Percentiles rank a stretch among this genome's conserved stretches.
Evolutionary conservation across 2,888 invertebrate genomes (phyloP).

Genomic region (Luffia ferchaultella): DNA sequence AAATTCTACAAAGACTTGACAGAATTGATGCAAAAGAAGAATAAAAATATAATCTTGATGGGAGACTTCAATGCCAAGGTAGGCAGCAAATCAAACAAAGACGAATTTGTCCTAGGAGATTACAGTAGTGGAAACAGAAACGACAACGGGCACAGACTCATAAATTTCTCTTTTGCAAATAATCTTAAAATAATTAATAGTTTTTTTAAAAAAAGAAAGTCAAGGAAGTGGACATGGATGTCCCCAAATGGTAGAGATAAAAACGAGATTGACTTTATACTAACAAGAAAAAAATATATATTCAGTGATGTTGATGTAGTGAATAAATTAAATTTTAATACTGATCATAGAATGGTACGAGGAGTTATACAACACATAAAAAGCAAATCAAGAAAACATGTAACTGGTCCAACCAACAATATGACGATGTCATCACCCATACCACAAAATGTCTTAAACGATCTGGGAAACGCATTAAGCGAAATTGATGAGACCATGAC

Average conservation of each 20-base stretch:
- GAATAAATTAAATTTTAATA: not conserved
- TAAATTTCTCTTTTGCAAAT: slow-evolving; percentile 1
- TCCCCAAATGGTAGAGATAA: not conserved
- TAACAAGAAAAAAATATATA: not conserved
- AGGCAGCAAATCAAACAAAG: slow-evolving; percentile 1
- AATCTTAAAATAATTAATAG: slow-evolving; percentile 6
- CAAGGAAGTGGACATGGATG: not conserved
- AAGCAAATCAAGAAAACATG: not conserved
- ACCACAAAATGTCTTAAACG: not conserved
- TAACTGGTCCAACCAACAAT: not conserved
- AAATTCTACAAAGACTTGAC: not conserved
- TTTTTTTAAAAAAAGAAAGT: slow-evolving; percentile 3
- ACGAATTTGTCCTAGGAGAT: slow-evolving; percentile 4
- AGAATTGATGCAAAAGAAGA: not conserved
- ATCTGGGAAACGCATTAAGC: not conserved
- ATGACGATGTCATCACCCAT: not conserved
- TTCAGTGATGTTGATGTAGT: not conserved
- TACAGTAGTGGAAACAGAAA: slow-evolving; percentile 2
- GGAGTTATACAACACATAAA: not conserved
- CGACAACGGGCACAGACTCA: slow-evolving; percentile 2
- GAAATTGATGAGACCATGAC: not conserved
- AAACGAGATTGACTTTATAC: slow-evolving; percentile 5
- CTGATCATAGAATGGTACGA: not conserved
- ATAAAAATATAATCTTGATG: not conserved
- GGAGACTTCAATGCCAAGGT: not conserved